phyloP scores from a whole-genome alignment of 2,888 invertebrate genomes.

The Seira ritae region DNA sequence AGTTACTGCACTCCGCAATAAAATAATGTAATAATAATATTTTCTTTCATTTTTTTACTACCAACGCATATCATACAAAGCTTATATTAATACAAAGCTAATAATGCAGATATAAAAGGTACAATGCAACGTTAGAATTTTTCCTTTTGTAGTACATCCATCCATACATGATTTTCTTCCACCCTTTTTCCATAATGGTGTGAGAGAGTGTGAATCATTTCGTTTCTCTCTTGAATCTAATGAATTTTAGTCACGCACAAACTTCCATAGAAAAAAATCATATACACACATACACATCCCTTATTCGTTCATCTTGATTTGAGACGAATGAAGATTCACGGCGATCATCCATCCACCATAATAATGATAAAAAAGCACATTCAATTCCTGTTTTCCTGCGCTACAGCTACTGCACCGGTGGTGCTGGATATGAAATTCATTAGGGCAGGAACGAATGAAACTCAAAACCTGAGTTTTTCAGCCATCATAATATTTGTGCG shows the following conservation, averaged over 20 bases:
- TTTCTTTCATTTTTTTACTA: too few species aligned
- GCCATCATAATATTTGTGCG: conserved; percentile 38
- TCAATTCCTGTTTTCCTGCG: too few species aligned
- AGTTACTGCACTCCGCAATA: too few species aligned
- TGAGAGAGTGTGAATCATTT: conserved; percentile 71
- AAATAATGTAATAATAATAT: too few species aligned
- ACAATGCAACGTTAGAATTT: too few species aligned
- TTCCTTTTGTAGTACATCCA: too few species aligned
- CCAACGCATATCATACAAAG: too few species aligned
- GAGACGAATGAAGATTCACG: conserved; percentile 67
- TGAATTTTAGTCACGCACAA: conserved; percentile 73
- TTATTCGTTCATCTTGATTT: conserved; percentile 71
- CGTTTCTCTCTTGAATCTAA: conserved; percentile 69
- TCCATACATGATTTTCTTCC: conserved; percentile 65
- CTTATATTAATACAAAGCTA: too few species aligned
- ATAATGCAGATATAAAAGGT: too few species aligned
- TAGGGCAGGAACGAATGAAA: conserved; percentile 59
- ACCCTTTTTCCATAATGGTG: conserved; percentile 68
- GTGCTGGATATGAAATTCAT: conserved; percentile 52
- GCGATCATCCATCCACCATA: conserved; percentile 67
- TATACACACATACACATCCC: conserved; percentile 49
- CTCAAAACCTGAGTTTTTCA: conserved; percentile 52
- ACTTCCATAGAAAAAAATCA: too few species aligned
- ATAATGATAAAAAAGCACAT: conserved; percentile 17
- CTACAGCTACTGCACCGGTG: too few species aligned